These are phyloP conservation scores for Myotis lucifugus DNA, from an alignment of 2,113 vertebrate genomes.

Conservation along the genomic window DNA sequence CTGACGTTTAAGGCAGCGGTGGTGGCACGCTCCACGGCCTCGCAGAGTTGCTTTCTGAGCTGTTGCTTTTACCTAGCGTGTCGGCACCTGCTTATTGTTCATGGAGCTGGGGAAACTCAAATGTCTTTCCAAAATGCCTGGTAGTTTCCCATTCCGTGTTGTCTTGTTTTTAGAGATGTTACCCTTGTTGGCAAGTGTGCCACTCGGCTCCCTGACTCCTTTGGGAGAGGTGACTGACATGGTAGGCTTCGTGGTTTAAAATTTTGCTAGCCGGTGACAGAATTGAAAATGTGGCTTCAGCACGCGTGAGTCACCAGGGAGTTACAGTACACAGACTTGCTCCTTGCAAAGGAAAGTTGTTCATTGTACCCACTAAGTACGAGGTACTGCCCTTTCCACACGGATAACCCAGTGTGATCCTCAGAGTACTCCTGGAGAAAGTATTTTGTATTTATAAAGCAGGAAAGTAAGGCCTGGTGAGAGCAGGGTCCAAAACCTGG, in stretches of 20 bases:
- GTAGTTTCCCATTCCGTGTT: neutral
- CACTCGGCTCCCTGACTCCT: neutral
- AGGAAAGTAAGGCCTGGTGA: neutral
- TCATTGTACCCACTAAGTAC: neutral
- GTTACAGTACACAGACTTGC: neutral
- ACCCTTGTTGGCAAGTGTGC: neutral
- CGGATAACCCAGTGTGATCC: neutral
- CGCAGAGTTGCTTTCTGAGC: neutral
- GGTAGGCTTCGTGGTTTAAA: neutral
- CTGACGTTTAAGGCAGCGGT: neutral
- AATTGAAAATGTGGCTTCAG: neutral
- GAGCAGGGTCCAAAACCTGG: neutral
- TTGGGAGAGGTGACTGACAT: neutral
- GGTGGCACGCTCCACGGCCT: neutral
- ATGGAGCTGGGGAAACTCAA: neutral
- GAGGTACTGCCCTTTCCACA: neutral
- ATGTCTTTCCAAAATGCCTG: neutral
- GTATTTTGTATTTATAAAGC: neutral
- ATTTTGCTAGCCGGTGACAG: neutral
- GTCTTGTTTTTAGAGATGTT: neutral
- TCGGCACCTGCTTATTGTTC: neutral
- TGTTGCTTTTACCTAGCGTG: neutral
- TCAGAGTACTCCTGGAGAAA: neutral
- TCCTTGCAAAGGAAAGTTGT: neutral
- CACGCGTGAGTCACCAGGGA: neutral